Percentiles rank a stretch among this genome's conserved stretches.
These are phyloP conservation scores for Knipowitschia caucasica DNA, from an alignment of 2,797 vertebrate species.

Conservation along the genomic window DNA sequence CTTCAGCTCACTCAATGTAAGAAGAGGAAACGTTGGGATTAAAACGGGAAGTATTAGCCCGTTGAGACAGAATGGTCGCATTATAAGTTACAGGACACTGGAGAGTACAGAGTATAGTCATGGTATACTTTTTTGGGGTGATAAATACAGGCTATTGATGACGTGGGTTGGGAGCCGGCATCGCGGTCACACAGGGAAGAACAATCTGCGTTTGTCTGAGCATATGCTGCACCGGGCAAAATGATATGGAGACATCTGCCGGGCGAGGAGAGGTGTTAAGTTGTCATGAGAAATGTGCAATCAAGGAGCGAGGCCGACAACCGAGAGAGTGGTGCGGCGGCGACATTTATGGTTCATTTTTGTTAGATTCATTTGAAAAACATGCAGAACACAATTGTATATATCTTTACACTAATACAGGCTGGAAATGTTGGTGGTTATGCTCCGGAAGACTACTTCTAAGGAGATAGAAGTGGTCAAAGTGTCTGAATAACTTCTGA, in stretches of 20 bases:
- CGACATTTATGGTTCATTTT: too few species aligned
- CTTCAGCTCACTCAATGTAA: slow-evolving; percentile 38
- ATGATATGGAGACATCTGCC: slow-evolving; percentile 41
- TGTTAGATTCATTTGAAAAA: too few species aligned
- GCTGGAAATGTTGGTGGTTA: too few species aligned
- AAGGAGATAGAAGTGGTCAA: too few species aligned
- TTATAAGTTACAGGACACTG: slow-evolving; percentile 66
- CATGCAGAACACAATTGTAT: too few species aligned
- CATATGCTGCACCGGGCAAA: slow-evolving; percentile 41
- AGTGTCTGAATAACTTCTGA: too few species aligned
- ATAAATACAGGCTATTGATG: slow-evolving; percentile 74
- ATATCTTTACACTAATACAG: too few species aligned
- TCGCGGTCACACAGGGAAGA: slow-evolving; percentile 63
- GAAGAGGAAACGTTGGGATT: slow-evolving; percentile 66
- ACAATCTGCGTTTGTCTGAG: slow-evolving; percentile 64
- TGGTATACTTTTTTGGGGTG: slow-evolving; percentile 66
- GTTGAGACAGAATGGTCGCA: slow-evolving; percentile 60
- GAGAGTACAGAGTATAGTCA: slow-evolving; percentile 68
- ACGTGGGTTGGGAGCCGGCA: slow-evolving; percentile 58
- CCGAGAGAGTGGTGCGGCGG: too few species aligned
- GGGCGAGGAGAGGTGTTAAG: slow-evolving; percentile 39
- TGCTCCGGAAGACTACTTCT: too few species aligned
- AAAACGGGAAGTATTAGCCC: slow-evolving; percentile 58
- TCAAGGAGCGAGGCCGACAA: not conserved
- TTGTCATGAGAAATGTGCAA: slow-evolving; percentile 26